Conservation (phyloP, 2,888 invertebrate species). For the Lordiphosa andalusiaca region DNA sequence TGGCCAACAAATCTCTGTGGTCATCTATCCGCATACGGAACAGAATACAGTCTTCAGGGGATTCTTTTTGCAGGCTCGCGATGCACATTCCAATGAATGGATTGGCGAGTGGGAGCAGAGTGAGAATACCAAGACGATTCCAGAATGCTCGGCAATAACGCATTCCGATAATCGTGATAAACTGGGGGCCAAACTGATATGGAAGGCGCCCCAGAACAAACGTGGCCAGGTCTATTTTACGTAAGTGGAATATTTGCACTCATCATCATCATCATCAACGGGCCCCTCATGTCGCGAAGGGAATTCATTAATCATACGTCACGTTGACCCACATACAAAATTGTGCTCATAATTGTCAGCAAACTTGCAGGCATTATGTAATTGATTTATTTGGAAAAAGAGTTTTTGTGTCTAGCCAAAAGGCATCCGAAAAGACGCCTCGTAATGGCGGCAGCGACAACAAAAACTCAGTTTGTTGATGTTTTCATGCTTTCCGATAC, state of each 20-base stretch:
- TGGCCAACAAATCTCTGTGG: slow-evolving; percentile 84
- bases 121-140: slow-evolving; percentile 87
- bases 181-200: slow-evolving; percentile 86
- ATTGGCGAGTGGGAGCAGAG: slow-evolving; percentile 87
- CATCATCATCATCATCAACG: slow-evolving; percentile 8
- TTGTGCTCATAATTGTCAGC: slow-evolving; percentile 56
- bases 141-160: slow-evolving; percentile 90
- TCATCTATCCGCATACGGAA: slow-evolving; percentile 69
- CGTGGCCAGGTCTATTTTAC: slow-evolving; percentile 89
- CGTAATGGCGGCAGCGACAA: slow-evolving; percentile 45
- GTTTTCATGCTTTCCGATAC: slow-evolving; percentile 10
- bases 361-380: slow-evolving; percentile 55
- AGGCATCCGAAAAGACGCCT: slow-evolving; percentile 34
- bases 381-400: slow-evolving; percentile 48
- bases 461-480: slow-evolving; percentile 22
- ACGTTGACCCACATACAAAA: slow-evolving; percentile 59
- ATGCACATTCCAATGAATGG: slow-evolving; percentile 87
- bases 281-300: slow-evolving; percentile 24
- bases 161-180: slow-evolving; percentile 89
- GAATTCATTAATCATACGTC: slow-evolving; percentile 65
- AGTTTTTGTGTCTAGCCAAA: slow-evolving; percentile 20
- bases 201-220: slow-evolving; percentile 86
- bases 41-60: slow-evolving; percentile 85
- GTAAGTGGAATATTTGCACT: slow-evolving; percentile 82
- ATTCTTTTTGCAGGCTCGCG: slow-evolving; percentile 91